Evolutionary conservation across 2,113 vertebrate genomes (phyloP).

Genomic region (Onychostruthus taczanowskii): DNA sequence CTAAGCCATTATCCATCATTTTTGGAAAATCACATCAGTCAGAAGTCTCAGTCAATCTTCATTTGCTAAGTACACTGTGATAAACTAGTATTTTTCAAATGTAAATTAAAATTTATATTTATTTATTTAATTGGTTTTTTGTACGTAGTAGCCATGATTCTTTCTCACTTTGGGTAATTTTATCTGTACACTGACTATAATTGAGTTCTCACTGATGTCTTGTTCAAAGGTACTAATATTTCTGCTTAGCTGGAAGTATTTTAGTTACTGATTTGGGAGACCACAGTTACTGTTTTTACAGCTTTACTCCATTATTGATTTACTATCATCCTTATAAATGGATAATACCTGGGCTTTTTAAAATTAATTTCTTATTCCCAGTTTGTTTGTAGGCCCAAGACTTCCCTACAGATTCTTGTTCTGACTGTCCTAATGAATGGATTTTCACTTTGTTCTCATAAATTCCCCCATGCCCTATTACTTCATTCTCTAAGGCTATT

Average conservation of each 20-base stretch:
- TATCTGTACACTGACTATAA: background rate
- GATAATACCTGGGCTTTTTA: background rate
- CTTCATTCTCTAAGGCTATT: background rate
- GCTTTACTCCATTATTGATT: background rate
- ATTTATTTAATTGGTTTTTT: background rate
- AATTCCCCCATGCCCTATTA: background rate
- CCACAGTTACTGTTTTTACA: background rate
- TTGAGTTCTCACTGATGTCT: background rate
- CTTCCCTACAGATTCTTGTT: background rate
- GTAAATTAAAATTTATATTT: background rate
- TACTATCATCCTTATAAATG: background rate
- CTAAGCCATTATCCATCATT: fast-evolving
- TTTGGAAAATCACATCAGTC: background rate
- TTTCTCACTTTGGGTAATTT: background rate
- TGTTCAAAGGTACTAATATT: background rate
- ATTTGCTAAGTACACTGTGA: background rate
- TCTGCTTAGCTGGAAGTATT: background rate
- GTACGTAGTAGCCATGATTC: background rate
- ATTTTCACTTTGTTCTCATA: constrained; percentile 8
- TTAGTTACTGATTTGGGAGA: background rate
- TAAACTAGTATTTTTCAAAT: background rate
- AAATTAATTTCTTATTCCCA: background rate
- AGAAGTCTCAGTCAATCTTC: background rate
- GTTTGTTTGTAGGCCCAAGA: background rate
- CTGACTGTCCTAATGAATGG: background rate